Evolutionary conservation across 2,888 invertebrate species (phyloP).

Genomic region (Oligia strigilis): DNA sequence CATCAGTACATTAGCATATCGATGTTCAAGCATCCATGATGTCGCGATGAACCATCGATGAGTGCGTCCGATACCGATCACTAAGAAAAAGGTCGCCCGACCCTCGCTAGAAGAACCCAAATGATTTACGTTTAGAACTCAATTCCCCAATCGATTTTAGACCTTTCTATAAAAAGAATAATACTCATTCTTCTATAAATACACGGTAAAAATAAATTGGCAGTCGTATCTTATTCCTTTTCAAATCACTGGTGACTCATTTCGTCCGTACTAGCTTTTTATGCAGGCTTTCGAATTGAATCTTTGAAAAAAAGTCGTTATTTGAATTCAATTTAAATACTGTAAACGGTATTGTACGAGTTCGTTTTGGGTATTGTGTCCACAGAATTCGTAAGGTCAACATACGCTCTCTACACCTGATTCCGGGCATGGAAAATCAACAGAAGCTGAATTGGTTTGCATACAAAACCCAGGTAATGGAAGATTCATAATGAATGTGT

Average conservation of each 20-base stretch:
- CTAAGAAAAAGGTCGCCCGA: slow-evolving; percentile 83
- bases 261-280: slow-evolving; percentile 79
- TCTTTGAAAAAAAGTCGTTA: slow-evolving; percentile 68
- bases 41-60: slow-evolving; percentile 84
- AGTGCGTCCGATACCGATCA: slow-evolving; percentile 84
- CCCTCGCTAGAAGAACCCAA: slow-evolving; percentile 76
- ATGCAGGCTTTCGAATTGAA: slow-evolving; percentile 74
- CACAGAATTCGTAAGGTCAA: slow-evolving; percentile 35
- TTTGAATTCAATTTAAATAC: slow-evolving; percentile 71
- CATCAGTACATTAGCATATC: slow-evolving; percentile 85
- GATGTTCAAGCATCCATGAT: slow-evolving; percentile 84
- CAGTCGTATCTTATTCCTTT: slow-evolving; percentile 79
- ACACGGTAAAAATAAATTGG: slow-evolving; percentile 64
- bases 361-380: slow-evolving; percentile 37
- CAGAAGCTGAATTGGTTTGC: slow-evolving; percentile 17
- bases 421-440: slow-evolving; percentile 4
- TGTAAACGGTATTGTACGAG: slow-evolving; percentile 62
- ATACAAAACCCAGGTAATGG: background rate
- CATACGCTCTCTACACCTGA: slow-evolving; percentile 5
- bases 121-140: slow-evolving; percentile 52
- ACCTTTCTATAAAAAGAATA: slow-evolving; percentile 66
- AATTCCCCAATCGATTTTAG: slow-evolving; percentile 64
- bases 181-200: slow-evolving; percentile 41
- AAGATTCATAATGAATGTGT: background rate
- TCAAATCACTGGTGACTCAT: slow-evolving; percentile 86